Evolutionary conservation across 2,888 invertebrate genomes (phyloP).

Genomic region (Thera britannica): DNA sequence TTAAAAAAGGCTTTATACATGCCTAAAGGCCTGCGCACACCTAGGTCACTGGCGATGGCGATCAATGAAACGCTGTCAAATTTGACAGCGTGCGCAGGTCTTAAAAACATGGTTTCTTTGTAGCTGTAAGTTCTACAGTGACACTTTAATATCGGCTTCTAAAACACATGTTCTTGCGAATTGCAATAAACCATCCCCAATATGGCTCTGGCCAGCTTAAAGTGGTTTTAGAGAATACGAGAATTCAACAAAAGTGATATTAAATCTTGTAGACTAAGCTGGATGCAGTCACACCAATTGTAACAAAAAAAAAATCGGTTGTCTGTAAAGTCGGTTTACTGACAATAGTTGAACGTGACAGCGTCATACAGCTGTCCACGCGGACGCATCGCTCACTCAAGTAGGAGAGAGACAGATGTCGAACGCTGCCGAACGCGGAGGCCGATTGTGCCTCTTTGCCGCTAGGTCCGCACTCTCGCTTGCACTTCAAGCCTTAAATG

Average conservation of each 20-base stretch:
- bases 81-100: background rate
- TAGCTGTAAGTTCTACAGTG: constrained; percentile 1
- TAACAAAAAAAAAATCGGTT: constrained; percentile 15
- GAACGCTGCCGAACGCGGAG: too few relatives aligned
- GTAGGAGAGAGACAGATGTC: too few relatives aligned
- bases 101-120: background rate
- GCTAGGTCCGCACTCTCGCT: too few relatives aligned
- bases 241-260: constrained; percentile 61
- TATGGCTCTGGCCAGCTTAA: constrained; percentile 45
- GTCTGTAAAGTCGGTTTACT: too few relatives aligned
- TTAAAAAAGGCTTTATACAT: background rate
- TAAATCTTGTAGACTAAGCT: constrained; percentile 54
- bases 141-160: constrained; percentile 21
- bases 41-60: too few relatives aligned
- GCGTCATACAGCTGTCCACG: too few relatives aligned
- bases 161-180: constrained; percentile 42
- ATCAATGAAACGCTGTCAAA: too few relatives aligned
- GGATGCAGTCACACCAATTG: constrained; percentile 43
- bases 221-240: constrained; percentile 52
- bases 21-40: too few relatives aligned
- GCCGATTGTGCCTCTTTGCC: too few relatives aligned
- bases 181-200: constrained; percentile 50
- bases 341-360: too few relatives aligned
- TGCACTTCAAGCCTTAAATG: too few relatives aligned
- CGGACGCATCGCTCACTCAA: too few relatives aligned